Evolutionary conservation across 2,797 vertebrate genomes (phyloP).

Genomic region (Lepus townsendii): DNA sequence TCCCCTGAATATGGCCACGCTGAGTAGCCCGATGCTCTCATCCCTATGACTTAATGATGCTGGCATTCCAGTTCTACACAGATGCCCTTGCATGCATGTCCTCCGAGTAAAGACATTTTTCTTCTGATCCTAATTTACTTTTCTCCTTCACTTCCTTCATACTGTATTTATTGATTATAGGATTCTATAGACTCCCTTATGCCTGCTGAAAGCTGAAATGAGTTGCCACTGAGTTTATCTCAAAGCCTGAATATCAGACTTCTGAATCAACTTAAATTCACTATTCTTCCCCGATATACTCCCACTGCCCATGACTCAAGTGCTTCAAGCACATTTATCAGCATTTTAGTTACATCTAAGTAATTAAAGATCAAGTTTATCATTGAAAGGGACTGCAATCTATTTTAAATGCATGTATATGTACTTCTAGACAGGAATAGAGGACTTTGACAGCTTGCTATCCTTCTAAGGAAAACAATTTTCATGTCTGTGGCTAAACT

Average conservation of each 20-base stretch:
- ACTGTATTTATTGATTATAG: not conserved
- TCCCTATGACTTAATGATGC: not conserved
- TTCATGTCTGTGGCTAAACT: constrained; percentile 63
- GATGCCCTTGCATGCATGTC: not conserved
- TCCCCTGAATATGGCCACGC: not conserved
- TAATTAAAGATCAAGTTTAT: constrained; percentile 1
- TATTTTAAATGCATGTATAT: not conserved
- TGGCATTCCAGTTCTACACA: not conserved
- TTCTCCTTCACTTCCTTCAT: not conserved
- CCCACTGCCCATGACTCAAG: not conserved
- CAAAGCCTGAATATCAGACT: not conserved
- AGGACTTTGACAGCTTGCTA: constrained; percentile 3
- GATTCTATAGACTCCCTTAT: not conserved
- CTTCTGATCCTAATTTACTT: constrained; percentile 32
- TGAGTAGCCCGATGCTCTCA: not conserved
- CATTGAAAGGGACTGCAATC: not conserved
- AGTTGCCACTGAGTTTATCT: not conserved
- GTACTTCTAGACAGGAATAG: not conserved
- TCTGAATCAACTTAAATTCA: not conserved
- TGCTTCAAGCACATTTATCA: not conserved
- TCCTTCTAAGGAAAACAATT: constrained; percentile 20
- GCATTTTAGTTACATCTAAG: not conserved
- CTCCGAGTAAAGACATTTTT: not conserved
- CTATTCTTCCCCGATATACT: not conserved
- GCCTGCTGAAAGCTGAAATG: not conserved